Conservation (phyloP, 2,888 invertebrate species). For the Zygogramma bicolorata region DNA sequence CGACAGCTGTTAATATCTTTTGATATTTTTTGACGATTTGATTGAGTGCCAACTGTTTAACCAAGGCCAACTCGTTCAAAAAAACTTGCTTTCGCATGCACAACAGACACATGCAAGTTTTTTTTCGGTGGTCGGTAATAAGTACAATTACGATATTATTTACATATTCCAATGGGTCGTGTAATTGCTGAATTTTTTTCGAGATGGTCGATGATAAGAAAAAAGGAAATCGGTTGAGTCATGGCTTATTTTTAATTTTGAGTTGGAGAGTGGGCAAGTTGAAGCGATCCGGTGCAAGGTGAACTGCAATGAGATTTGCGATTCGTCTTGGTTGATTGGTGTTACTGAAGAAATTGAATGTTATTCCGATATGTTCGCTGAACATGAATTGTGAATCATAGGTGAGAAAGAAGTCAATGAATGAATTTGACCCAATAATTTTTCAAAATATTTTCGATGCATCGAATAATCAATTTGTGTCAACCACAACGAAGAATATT, state of each 20-base stretch:
- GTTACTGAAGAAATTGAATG: no score
- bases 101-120: constrained; percentile 18
- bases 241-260: neutral
- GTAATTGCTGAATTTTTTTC: neutral
- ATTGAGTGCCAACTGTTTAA: constrained; percentile 29
- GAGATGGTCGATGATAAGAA: constrained; percentile 22
- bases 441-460: no score
- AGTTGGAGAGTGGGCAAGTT: neutral
- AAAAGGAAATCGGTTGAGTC: constrained; percentile 6
- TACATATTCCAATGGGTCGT: constrained; percentile 20
- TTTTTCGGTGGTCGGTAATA: neutral
- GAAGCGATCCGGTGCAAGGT: neutral
- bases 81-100: constrained; percentile 22
- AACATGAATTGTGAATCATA: no score
- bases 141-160: constrained; percentile 12
- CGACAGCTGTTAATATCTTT: constrained; percentile 15
- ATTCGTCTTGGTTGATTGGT: no score
- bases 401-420: no score
- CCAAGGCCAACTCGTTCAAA: constrained; percentile 31
- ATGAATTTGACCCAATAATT: no score
- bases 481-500: no score
- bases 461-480: no score
- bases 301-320: no score
- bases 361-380: no score
- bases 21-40: constrained; percentile 23